Conservation (phyloP, 2,113 vertebrate species). For the Amphilophus citrinellus region DNA sequence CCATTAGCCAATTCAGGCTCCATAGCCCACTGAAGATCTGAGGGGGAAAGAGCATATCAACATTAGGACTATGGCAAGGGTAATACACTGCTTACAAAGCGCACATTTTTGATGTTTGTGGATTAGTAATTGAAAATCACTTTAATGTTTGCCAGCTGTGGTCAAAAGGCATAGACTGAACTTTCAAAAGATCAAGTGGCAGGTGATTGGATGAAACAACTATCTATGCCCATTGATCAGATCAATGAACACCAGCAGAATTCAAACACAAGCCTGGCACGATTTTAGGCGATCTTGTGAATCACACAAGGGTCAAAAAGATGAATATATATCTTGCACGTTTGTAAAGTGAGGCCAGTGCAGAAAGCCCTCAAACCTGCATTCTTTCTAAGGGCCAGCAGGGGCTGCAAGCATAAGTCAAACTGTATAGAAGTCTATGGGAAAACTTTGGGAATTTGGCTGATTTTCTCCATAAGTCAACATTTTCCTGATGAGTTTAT, state of each 20-base stretch:
- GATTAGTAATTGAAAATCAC: slow-evolving; percentile 8
- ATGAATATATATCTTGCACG: not conserved
- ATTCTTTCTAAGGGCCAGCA: not conserved
- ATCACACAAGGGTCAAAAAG: not conserved
- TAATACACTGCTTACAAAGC: not conserved
- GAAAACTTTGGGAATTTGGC: not conserved
- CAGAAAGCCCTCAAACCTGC: not conserved
- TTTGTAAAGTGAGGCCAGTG: not conserved
- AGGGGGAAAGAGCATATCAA: slow-evolving; percentile 21
- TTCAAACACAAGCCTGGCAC: not conserved
- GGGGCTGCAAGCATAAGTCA: not conserved
- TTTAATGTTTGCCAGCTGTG: not conserved
- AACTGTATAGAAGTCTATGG: not conserved
- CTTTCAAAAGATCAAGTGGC: not conserved
- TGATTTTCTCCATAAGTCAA: not conserved
- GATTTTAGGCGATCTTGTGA: not conserved
- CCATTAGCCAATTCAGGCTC: slow-evolving; percentile 45
- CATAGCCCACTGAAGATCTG: slow-evolving; percentile 35
- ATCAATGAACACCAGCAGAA: not conserved
- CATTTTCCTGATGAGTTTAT: not conserved
- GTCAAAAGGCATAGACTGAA: not conserved
- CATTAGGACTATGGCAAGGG: slow-evolving; percentile 2
- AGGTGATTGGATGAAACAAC: not conserved
- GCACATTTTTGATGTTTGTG: not conserved
- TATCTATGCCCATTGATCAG: not conserved